Evolutionary conservation across 2,113 vertebrate species (phyloP).

Genomic region (Anas platyrhynchos): DNA sequence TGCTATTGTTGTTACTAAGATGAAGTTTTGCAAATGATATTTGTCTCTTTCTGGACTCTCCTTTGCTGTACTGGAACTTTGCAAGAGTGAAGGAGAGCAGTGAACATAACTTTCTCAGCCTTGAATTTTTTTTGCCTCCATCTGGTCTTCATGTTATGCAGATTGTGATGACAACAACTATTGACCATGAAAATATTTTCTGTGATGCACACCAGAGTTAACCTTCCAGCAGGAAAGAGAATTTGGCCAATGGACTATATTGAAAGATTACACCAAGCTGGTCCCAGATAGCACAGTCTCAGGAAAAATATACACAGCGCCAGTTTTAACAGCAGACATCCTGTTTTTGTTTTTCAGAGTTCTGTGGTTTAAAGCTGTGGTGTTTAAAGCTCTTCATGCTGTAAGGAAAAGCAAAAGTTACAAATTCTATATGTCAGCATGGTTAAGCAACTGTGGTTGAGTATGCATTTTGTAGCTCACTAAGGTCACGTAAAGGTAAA

Average conservation of each 20-base stretch:
- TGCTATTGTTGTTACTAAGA: not conserved
- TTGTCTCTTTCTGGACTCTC: not conserved
- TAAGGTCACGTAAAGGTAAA: not conserved
- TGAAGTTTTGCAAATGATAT: not conserved
- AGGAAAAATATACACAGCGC: not conserved
- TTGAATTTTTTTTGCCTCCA: not conserved
- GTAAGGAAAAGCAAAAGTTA: constrained; percentile 28
- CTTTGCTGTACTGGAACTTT: not conserved
- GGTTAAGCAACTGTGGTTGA: not conserved
- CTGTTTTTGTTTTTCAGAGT: constrained; percentile 50
- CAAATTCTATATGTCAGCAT: not conserved
- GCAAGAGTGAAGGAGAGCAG: not conserved
- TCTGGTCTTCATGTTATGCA: not conserved
- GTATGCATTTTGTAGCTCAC: not conserved
- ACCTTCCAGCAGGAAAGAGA: not conserved
- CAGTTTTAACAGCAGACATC: constrained; percentile 8
- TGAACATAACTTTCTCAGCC: not conserved
- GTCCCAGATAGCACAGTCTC: not conserved
- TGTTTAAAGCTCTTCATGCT: not conserved
- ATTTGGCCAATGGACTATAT: not conserved
- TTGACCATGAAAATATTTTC: not conserved
- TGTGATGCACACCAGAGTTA: not conserved
- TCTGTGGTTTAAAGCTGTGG: constrained; percentile 14
- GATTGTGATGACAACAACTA: not conserved
- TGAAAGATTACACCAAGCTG: constrained; percentile 1